phyloP scores from a whole-genome alignment of 2,888 invertebrate genomes.

The Metellina segmentata region DNA sequence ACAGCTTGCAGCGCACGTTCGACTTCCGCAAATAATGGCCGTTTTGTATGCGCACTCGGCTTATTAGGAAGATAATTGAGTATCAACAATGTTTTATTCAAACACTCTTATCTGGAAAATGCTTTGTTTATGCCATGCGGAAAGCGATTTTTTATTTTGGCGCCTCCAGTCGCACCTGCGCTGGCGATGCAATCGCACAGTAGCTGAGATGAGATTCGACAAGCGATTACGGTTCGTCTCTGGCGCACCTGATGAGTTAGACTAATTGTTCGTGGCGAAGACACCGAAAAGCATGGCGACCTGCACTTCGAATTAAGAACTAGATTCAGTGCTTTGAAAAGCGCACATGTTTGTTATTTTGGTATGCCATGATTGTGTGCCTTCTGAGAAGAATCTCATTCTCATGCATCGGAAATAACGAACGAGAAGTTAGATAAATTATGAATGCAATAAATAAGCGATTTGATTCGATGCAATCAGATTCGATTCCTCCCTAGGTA shows the following conservation, averaged over 20 bases:
- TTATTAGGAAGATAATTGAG: constrained; percentile 71
- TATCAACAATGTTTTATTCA: constrained; percentile 74
- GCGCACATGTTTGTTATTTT: too few relatives aligned
- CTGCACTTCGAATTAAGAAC: too few relatives aligned
- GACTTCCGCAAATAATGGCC: constrained; percentile 32
- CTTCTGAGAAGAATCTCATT: too few relatives aligned
- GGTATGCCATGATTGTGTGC: too few relatives aligned
- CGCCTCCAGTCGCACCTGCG: constrained; percentile 49
- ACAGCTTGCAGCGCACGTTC: not conserved
- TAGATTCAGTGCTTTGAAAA: too few relatives aligned
- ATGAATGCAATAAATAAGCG: too few relatives aligned
- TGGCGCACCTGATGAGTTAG: not conserved
- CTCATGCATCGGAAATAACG: too few relatives aligned
- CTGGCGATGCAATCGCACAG: not conserved
- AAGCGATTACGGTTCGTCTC: not conserved
- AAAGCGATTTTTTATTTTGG: constrained; percentile 39
- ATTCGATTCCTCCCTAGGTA: too few relatives aligned
- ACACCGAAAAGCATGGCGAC: not conserved
- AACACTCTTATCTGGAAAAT: constrained; percentile 45
- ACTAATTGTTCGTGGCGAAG: not conserved
- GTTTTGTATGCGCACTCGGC: constrained; percentile 49
- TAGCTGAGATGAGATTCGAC: constrained; percentile 5
- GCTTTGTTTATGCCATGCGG: constrained; percentile 51
- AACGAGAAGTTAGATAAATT: too few relatives aligned
- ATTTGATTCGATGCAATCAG: too few relatives aligned